Conservation (phyloP, 2,113 vertebrate species). For the Scomber scombrus region DNA sequence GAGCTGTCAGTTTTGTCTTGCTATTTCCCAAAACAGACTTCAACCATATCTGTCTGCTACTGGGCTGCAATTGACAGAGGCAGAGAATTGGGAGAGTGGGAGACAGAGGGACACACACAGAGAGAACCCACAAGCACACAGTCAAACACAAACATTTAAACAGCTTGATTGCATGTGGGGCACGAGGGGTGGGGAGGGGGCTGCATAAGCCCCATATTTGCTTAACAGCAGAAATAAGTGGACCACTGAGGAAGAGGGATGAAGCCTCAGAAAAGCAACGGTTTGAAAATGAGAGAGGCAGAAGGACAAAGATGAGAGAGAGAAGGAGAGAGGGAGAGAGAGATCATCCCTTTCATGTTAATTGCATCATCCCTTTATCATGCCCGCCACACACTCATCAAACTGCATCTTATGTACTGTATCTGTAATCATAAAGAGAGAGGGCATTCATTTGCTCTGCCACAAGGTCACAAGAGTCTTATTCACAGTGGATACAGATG, state of each 20-base stretch:
- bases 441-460: constrained; percentile 19
- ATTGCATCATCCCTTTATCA: constrained; percentile 65
- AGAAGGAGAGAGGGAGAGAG: not conserved
- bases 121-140: constrained; percentile 45
- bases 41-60: constrained; percentile 38
- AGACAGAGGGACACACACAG: constrained; percentile 29
- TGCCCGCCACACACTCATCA: constrained; percentile 48
- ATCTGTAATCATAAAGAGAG: constrained; percentile 30
- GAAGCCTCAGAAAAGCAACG: constrained; percentile 23
- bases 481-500: not conserved
- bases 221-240: constrained; percentile 65
- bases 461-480: constrained; percentile 58
- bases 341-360: constrained; percentile 61
- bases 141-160: constrained; percentile 78
- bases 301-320: constrained; percentile 5
- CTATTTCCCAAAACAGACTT: constrained; percentile 47
- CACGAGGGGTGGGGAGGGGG: constrained; percentile 21
- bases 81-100: constrained; percentile 22
- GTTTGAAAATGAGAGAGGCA: constrained; percentile 38
- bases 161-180: constrained; percentile 70
- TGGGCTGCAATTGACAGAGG: constrained; percentile 36
- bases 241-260: constrained; percentile 55
- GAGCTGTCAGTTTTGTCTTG: constrained; percentile 44
- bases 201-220: constrained; percentile 62
- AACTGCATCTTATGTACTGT: constrained; percentile 39